Evolutionary conservation across 1,140 invertebrate genomes (phyloP), one percentile per base, ranked within the genome.

Genomic region (Leptestheria dahalacensis): DNA sequence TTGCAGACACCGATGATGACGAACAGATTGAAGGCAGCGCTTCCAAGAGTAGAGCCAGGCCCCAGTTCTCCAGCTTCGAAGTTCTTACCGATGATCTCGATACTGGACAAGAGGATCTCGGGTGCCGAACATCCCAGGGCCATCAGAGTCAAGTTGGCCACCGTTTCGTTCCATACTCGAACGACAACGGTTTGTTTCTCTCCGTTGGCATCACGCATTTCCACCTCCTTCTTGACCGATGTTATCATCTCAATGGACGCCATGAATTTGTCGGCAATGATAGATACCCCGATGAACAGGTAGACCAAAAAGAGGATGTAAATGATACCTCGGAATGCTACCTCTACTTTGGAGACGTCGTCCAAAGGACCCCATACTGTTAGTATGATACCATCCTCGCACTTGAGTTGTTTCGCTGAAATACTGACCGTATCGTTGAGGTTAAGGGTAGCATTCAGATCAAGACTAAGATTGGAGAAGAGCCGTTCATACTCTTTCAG

Each of bases 241-340:
- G 75, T 77, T 54, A 77, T 77, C 46, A 77, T 75, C 65, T 77
- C 74, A 64, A 77, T 77, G 15, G 75, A 68, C 15, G 74, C 73
- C 75, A 77, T 77, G 64, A 77, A 77, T 2, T 75, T 68, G 64
- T 77, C 76, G 33, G 76, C 71, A 9, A 77, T 69, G 59, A 77
- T 76, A 29, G 75, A 75, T 4, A 77, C 74, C 12, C 76, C 76
- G 20, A 77, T 63, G 64, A 77, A 77, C 61, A 75, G 65, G 65
- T 76, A 77, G 15, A 71, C 60, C 67, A 77, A 66, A 12, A 67
- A 64, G 0, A 70, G 62, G 54, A 75, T 66, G 63, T 77, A 62
- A 10, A 62, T 2, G 9, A 62, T 11, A 15, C 53, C 61, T 23
- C 61, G 46, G n/a, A 57, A 41, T n/a, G 56, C 61, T 4, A 58